Conservation (phyloP, 2,113 vertebrate species). For the Dendrocopos noguchii region DNA sequence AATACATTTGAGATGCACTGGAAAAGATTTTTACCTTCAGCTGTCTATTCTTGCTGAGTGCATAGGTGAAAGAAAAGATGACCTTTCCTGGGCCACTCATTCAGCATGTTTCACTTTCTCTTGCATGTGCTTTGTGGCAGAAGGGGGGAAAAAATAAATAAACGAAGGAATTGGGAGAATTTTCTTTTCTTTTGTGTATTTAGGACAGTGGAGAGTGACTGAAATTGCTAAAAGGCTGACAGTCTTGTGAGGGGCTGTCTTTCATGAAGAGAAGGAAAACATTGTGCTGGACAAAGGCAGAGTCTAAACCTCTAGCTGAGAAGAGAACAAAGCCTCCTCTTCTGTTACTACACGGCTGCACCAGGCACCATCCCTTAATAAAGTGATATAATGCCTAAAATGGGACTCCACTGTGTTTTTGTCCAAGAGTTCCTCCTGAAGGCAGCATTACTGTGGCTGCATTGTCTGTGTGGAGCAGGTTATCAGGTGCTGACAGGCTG, state of each 20-base stretch:
- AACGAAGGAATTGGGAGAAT: not conserved
- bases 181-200: not conserved
- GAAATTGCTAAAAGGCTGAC: not conserved
- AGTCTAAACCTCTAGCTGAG: not conserved
- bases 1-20: not conserved
- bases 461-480: fast-evolving
- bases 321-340: not conserved
- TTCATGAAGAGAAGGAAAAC: not conserved
- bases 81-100: not conserved
- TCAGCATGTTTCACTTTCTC: not conserved
- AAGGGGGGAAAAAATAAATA: no score
- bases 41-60: not conserved
- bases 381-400: not conserved
- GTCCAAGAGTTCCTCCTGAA: not conserved
- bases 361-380: not conserved
- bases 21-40: not conserved
- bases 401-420: not conserved
- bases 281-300: conserved; percentile 2
- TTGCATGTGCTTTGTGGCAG: not conserved
- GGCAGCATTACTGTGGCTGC: not conserved
- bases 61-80: not conserved
- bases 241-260: not conserved
- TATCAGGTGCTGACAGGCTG: not conserved
- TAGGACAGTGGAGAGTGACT: not conserved
- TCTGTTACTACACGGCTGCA: not conserved